Evolutionary conservation across 2,888 invertebrate species (phyloP).

Genomic region (Cephus nigrinus): DNA sequence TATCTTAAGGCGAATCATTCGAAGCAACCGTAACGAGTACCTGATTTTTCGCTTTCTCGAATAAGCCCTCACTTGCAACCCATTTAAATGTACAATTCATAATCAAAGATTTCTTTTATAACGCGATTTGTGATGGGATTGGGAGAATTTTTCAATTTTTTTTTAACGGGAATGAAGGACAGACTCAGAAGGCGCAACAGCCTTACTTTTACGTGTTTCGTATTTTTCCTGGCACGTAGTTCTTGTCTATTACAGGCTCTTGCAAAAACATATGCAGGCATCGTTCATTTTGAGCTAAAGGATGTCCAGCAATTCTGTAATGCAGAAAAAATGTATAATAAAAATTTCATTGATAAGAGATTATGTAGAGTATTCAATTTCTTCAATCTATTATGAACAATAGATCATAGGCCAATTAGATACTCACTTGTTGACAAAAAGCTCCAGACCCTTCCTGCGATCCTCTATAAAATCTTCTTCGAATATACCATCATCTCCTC

Average conservation of each 20-base stretch:
- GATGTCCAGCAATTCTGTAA: slow-evolving; percentile 95
- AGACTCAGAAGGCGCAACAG: not conserved
- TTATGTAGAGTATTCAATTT: too few relatives aligned
- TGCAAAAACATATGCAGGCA: slow-evolving; percentile 99
- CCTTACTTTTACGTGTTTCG: slow-evolving; percentile 81
- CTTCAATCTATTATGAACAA: not conserved
- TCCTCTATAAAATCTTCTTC: slow-evolving; percentile 99
- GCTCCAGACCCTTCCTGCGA: slow-evolving; percentile 95
- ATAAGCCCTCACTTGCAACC: not conserved
- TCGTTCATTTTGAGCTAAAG: slow-evolving; percentile 97
- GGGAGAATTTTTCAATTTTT: not conserved
- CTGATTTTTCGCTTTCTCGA: not conserved
- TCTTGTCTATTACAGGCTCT: slow-evolving; percentile 97
- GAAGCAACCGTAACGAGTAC: not conserved
- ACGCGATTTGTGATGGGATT: not conserved
- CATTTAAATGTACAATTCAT: not conserved
- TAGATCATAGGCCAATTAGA: not conserved
- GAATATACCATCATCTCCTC: slow-evolving; percentile 98
- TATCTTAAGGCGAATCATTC: not conserved
- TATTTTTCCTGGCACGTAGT: slow-evolving; percentile 99
- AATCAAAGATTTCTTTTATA: not conserved
- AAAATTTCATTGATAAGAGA: not conserved
- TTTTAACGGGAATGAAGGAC: not conserved
- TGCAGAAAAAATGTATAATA: not conserved
- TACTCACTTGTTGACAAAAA: slow-evolving; percentile 96